Base-by-base conservation (phyloP, 2,888 invertebrate genomes). In the Luperina nickerlii region DNA sequence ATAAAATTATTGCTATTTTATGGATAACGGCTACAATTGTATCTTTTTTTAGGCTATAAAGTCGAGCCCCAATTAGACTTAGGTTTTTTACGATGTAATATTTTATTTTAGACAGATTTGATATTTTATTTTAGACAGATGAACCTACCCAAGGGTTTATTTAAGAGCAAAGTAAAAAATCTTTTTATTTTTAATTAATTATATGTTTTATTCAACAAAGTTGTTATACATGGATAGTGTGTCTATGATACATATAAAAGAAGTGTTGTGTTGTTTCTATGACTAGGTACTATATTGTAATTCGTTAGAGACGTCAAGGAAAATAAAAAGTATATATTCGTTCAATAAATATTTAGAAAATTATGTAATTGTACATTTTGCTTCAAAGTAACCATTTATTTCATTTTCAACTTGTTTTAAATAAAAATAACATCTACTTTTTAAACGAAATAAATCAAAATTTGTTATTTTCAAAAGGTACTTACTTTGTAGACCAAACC, bases 1-100 rank as follows among this genome's bases (percentile, higher is more conserved):
- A 89, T 87, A 87, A 88, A 85, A 87, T 88, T 82, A 89, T 85
- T 87, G 82, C 86, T 76, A 79, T 87, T 87, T 85, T 85, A 86
- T 88, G 86, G 76, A 77, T 68, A 82, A 82, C 48, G 45, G 54
- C 71, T 77, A 86, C 69, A 75, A 70, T 82, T 76, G 76, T 88
- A 75, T 82, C 74, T 86, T 60, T 79, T 86, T 60, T 79, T 63
- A 65, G 62, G 68, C 78, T 69, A 76, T 79, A 79, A 82, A 75
- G 65, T 73, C 45, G 18, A 75, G 63, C 69, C 60, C n/a, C 69
- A 79, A 78, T 87, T 78, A 81, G 68, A 48, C 63, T 42, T 42
- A 51, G 51, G 42, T 69, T 78, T 15, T 84, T 81, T 85, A 81
- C 57, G 48, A 63, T 6, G 42, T 27, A 18, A n/a, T 69, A 68